Conservation (phyloP, 2,113 vertebrate genomes). For the Eonycteris spelaea region DNA sequence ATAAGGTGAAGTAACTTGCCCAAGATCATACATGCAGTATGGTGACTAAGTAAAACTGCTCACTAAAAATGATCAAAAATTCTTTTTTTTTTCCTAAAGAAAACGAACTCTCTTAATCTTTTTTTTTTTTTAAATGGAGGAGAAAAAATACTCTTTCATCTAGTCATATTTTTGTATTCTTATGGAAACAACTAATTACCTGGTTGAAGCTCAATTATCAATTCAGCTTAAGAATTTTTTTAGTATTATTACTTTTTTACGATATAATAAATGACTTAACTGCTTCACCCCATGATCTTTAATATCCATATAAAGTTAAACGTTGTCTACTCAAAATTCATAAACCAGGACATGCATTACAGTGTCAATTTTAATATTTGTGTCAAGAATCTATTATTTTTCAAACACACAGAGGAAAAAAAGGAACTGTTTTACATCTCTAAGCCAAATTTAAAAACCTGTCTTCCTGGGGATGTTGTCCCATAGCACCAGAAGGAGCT, state of each 20-base stretch:
- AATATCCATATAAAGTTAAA: not conserved
- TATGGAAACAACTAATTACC: not conserved
- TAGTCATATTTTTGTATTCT: not conserved
- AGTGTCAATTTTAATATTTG: not conserved
- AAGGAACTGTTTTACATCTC: not conserved
- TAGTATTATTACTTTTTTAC: not conserved
- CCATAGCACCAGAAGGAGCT: not conserved
- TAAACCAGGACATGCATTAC: not conserved
- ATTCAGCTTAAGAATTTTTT: not conserved
- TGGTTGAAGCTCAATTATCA: constrained; percentile 8
- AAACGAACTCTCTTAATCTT: not conserved
- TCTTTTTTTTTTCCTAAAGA: not conserved
- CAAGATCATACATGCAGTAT: not conserved
- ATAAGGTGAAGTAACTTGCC: constrained; percentile 13
- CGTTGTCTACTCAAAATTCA: not conserved
- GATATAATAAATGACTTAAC: not conserved
- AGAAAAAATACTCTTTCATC: constrained; percentile 19
- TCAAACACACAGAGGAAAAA: not conserved
- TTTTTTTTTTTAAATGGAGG: not conserved
- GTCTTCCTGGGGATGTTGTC: not conserved
- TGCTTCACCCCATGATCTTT: not conserved
- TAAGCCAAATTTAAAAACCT: not conserved
- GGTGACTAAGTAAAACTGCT: constrained; percentile 19
- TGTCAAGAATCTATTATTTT: not conserved
- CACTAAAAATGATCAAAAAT: not conserved